phyloP scores from a whole-genome alignment of 2,797 vertebrate species.

The Saxicola maurus region DNA sequence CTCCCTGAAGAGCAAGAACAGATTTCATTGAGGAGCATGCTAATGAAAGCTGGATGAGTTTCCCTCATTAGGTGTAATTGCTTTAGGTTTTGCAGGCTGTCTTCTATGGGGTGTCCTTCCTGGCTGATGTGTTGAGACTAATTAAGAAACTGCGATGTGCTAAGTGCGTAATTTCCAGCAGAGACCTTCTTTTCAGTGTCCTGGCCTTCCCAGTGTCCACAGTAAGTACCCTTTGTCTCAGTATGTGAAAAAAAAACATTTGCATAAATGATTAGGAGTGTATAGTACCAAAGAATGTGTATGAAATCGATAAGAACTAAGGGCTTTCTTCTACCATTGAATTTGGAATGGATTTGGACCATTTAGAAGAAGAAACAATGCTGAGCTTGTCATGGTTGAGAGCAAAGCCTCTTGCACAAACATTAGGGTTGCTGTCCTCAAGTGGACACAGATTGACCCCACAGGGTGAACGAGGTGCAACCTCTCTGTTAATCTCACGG shows the following conservation, averaged over 20 bases:
- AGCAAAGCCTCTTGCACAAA: background rate
- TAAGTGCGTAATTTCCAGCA: constrained; percentile 69
- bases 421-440: background rate
- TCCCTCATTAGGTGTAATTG: constrained; percentile 73
- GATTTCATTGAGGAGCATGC: constrained; percentile 49
- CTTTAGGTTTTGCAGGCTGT: constrained; percentile 86
- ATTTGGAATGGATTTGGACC: background rate
- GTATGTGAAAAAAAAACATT: background rate
- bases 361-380: background rate
- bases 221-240: constrained; percentile 74
- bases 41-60: constrained; percentile 70
- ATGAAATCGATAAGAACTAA: background rate
- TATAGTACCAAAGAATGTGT: background rate
- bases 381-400: background rate
- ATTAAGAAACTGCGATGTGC: constrained; percentile 62
- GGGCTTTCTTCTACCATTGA: background rate
- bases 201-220: constrained; percentile 84
- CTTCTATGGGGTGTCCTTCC: constrained; percentile 82
- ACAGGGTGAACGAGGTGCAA: background rate
- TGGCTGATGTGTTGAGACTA: constrained; percentile 78
- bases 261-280: background rate
- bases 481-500: background rate
- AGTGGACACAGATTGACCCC: background rate
- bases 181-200: constrained; percentile 85
- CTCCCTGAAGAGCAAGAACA: constrained; percentile 37